phyloP scores from a whole-genome alignment of 2,888 invertebrate genomes.

The Lasioglossum leucozonium region DNA sequence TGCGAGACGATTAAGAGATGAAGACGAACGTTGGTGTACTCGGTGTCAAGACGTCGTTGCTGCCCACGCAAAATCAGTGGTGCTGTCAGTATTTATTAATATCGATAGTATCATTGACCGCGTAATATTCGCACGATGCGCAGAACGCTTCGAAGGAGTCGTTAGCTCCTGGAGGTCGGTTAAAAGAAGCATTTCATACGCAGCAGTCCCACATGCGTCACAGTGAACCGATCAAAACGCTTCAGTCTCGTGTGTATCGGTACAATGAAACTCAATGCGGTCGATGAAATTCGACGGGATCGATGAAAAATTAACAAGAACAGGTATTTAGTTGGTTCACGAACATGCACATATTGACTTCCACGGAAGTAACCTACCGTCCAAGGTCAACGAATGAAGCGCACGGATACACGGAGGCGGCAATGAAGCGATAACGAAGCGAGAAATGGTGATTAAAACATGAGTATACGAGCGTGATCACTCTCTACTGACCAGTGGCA shows the following conservation, averaged over 20 bases:
- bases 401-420: conserved; percentile 56
- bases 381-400: conserved; percentile 66
- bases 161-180: neutral
- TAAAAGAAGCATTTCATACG: neutral
- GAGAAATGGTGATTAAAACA: conserved; percentile 53
- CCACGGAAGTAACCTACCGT: conserved; percentile 15
- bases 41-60: neutral
- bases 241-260: neutral
- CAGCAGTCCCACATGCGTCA: neutral
- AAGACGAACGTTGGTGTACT: neutral
- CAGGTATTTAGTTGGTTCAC: conserved; percentile 10
- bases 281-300: neutral
- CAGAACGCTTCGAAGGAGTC: neutral
- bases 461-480: conserved; percentile 58
- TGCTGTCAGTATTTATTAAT: neutral
- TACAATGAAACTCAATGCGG: neutral
- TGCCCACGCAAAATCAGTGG: neutral
- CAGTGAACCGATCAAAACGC: neutral
- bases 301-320: neutral
- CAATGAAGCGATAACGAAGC: conserved; percentile 67
- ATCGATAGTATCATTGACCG: conserved; percentile 1
- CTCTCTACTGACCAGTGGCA: conserved; percentile 71
- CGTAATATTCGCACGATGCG: neutral
- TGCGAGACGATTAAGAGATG: neutral
- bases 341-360: conserved; percentile 26